A percentile compares a stretch with the other conserved stretches of the same genome.
These are phyloP conservation scores for Phengaris arion DNA, from an alignment of 2,888 invertebrate species.

Conservation along the genomic window DNA sequence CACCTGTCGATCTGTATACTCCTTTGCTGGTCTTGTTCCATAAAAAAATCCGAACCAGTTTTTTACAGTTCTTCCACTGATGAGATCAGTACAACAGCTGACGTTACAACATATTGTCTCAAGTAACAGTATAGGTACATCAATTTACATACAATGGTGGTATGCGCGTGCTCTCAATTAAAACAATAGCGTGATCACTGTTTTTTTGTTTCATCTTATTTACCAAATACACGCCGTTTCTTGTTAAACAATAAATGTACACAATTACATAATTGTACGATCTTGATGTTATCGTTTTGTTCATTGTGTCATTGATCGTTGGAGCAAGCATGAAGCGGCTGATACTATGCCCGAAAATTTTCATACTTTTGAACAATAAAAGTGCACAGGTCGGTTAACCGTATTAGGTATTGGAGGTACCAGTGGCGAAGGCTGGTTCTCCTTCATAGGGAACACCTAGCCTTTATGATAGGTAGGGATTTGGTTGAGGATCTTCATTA, in stretches of 20 bases:
- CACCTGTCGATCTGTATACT: too few relatives aligned
- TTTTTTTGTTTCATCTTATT: slow-evolving; percentile 44
- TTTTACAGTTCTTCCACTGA: not conserved
- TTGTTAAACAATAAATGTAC: slow-evolving; percentile 22
- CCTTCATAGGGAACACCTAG: too few relatives aligned
- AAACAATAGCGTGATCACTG: slow-evolving; percentile 61
- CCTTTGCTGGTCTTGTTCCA: too few relatives aligned
- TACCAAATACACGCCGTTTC: slow-evolving; percentile 27
- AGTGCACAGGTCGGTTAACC: too few relatives aligned
- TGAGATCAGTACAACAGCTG: slow-evolving; percentile 20
- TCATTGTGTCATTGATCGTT: not conserved
- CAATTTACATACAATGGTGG: slow-evolving; percentile 69
- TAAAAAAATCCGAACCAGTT: too few relatives aligned
- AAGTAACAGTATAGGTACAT: slow-evolving; percentile 49
- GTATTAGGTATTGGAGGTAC: too few relatives aligned
- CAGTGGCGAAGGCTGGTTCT: too few relatives aligned
- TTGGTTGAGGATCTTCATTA: too few relatives aligned
- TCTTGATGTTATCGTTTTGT: not conserved
- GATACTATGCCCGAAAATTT: too few relatives aligned
- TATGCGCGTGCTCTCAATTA: slow-evolving; percentile 68
- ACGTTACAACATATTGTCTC: slow-evolving; percentile 21
- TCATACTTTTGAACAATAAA: too few relatives aligned
- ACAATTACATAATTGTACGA: slow-evolving; percentile 1
- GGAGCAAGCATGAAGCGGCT: too few relatives aligned
- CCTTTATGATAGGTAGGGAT: too few relatives aligned